Base-by-base conservation (phyloP, 2,113 vertebrate genomes). In the Furnarius figulus region DNA sequence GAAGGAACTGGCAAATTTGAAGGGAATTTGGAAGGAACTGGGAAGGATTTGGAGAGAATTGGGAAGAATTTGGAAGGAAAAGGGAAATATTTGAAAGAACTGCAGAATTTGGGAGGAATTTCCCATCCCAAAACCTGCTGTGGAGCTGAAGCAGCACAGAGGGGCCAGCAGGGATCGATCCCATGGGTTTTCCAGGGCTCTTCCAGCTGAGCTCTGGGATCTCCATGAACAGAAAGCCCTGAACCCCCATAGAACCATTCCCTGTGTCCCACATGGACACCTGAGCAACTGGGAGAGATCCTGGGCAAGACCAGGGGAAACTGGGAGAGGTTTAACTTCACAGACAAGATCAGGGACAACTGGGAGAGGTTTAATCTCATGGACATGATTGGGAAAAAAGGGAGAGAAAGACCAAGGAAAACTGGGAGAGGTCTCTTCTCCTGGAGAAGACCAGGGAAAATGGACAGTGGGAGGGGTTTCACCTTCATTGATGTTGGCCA, bases 401-500 rank as follows among this genome's bases (percentile, higher is more conserved):
- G 59, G 35, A 39, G 16, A 39, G 56, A 28, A 55, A 53, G 52
- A 53, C 19, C 40, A 55, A 49, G 40, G 39, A 20, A 23, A 33
- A 8, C 39, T 27, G 71, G 39, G 25, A 56, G 37, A n/a, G 24
- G 31, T 46, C 58, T 22, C 9, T 14, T 22, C 13, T 35, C 21
- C 10, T 0, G 83, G 66, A 21, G 27, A 68, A 35, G 35, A 14
- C 8, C 27, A 9, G 28, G 47, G 33, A 16, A n/a, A 46, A 14
- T 0, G 8, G 30, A 18, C 52, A 3, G 25, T 5, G 10, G 44
- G 50, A 70, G 40, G 66, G 24, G 44, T 49, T 71, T 35, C 3
- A 1, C 2, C 44, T 80, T 50, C 24, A 4, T 28, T 31, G 12
- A 1, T 35, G 23, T 24, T n/a, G 40, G 12, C 1, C 44, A 7